phyloP scores from a whole-genome alignment of 53 echinoderm and acorn worm genomes.

The Paracentrotus lividus region DNA sequence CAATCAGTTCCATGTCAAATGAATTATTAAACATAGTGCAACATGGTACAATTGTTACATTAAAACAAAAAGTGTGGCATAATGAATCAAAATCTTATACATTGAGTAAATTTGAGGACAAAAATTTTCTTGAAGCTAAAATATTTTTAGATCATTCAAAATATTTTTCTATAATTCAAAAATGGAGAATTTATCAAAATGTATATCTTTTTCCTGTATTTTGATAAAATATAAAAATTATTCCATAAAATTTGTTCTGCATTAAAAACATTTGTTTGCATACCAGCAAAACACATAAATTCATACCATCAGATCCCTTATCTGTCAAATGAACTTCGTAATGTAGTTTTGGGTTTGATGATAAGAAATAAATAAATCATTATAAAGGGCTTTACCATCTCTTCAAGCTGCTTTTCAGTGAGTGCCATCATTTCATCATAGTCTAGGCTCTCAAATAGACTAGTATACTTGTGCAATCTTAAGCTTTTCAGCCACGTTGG shows the following conservation, averaged over 20 bases:
- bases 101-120: not conserved
- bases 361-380: not conserved
- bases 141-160: not conserved
- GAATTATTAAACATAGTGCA: not conserved
- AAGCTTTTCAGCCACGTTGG: constrained; percentile 97
- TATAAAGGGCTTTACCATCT: constrained; percentile 83
- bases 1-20: constrained; percentile 13
- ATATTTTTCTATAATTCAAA: not conserved
- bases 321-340: too few species aligned
- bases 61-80: not conserved
- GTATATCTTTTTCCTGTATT: not conserved
- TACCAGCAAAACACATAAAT: too few species aligned
- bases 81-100: not conserved
- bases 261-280: too few species aligned
- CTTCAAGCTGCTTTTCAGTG: constrained; percentile 87
- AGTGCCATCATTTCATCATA: constrained; percentile 97
- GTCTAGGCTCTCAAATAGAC: constrained; percentile 89
- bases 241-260: too few species aligned
- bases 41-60: not conserved
- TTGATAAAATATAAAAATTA: not conserved
- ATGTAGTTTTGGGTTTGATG: too few species aligned
- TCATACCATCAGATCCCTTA: too few species aligned
- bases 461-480: constrained; percentile 96
- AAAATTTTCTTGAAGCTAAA: not conserved
- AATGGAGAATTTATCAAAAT: not conserved